phyloP scores from a whole-genome alignment of 2,888 invertebrate genomes.

The Tryphoninae sp. region DNA sequence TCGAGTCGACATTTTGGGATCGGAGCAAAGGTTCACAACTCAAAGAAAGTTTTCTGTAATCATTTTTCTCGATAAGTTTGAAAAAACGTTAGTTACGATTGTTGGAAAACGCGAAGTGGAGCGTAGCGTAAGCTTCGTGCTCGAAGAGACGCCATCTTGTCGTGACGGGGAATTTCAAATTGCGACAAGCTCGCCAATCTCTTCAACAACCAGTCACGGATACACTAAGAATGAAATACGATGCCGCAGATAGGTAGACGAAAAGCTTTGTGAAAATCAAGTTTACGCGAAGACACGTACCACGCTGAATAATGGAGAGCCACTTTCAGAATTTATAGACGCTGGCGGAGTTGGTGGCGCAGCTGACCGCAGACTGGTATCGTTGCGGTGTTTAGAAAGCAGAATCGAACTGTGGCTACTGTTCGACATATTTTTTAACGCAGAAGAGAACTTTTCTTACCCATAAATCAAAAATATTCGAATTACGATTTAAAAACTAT shows the following conservation, averaged over 20 bases:
- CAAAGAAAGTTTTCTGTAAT: not conserved
- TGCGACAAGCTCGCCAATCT: not conserved
- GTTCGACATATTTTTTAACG: slow-evolving; percentile 13
- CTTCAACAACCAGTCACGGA: not conserved
- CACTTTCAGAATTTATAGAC: slow-evolving; percentile 50
- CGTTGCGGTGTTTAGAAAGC: slow-evolving; percentile 55
- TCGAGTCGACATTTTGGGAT: not conserved
- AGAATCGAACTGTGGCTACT: slow-evolving; percentile 17
- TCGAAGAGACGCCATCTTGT: not conserved
- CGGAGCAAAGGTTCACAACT: not conserved
- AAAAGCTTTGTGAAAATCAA: slow-evolving; percentile 17
- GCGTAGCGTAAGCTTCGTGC: not conserved
- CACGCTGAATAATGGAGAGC: slow-evolving; percentile 50
- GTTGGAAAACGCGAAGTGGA: not conserved
- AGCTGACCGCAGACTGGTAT: slow-evolving; percentile 37
- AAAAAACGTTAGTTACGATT: not conserved
- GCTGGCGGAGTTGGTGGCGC: slow-evolving; percentile 19
- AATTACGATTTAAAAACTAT: too few relatives aligned
- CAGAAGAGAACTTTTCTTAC: not conserved
- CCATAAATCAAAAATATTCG: not conserved
- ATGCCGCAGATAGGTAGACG: not conserved
- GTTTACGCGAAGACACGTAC: slow-evolving; percentile 14
- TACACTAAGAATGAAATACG: slow-evolving; percentile 7
- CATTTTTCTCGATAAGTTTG: not conserved
- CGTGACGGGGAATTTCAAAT: not conserved